Conservation (phyloP, 35 echinoderm and acorn worm genomes). For the Apostichopus californicus region DNA sequence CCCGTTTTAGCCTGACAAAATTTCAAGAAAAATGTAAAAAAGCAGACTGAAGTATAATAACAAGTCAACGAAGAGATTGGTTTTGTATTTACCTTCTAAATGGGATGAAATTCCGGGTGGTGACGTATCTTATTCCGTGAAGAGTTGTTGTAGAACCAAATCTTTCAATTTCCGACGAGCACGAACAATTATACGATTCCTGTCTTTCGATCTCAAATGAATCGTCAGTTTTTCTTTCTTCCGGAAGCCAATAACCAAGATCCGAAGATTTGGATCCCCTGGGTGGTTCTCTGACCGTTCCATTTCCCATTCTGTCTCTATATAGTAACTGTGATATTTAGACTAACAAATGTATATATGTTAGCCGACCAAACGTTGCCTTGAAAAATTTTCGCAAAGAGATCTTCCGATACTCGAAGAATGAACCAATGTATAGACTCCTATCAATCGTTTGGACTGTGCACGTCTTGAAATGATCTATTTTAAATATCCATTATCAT, state of each 20-base stretch:
- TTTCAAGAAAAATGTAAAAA: too few species aligned
- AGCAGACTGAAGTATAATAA: too few species aligned
- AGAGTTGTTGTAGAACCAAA: conserved; percentile 38
- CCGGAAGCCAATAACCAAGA: conserved; percentile 1
- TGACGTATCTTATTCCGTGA: conserved; percentile 30
- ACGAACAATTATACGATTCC: background rate
- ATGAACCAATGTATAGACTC: background rate
- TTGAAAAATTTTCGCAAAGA: background rate
- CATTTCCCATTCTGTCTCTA: background rate
- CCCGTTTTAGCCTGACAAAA: too few species aligned
- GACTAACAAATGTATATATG: too few species aligned
- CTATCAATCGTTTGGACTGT: background rate
- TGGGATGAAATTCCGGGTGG: background rate
- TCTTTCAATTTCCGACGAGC: conserved; percentile 7
- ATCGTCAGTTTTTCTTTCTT: background rate
- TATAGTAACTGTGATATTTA: too few species aligned
- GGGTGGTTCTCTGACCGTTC: background rate
- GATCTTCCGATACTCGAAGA: background rate
- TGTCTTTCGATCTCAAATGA: background rate
- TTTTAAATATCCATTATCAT: background rate
- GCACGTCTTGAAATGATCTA: background rate
- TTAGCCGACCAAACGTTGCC: background rate
- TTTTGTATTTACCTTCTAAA: background rate
- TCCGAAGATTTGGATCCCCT: background rate
- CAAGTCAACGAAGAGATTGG: too few species aligned